These are phyloP conservation scores for Trogon surrucura DNA, from an alignment of 2,113 vertebrate genomes.

Conservation along the genomic window DNA sequence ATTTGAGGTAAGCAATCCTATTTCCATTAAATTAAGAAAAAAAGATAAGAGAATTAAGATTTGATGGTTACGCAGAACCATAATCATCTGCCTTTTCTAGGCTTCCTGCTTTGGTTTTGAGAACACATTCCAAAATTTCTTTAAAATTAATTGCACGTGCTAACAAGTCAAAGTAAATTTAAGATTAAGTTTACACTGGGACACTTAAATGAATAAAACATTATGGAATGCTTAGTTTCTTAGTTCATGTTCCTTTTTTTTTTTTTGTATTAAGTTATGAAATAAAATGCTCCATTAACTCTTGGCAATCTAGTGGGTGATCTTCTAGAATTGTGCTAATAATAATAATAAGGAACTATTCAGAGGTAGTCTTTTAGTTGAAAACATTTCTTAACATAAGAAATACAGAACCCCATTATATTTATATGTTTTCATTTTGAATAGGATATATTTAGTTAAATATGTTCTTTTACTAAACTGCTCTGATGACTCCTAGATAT, in stretches of 20 bases:
- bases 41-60: not conserved
- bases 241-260: not conserved
- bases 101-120: not conserved
- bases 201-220: not conserved
- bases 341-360: not conserved
- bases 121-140: not conserved
- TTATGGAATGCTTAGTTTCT: not conserved
- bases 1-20: not conserved
- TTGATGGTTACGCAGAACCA: not conserved
- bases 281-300: not conserved
- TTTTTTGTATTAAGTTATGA: not conserved
- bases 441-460: not conserved
- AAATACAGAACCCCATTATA: not conserved
- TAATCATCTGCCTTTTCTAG: not conserved
- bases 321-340: not conserved
- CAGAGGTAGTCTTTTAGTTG: not conserved
- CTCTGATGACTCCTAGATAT: not conserved
- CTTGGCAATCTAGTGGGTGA: not conserved
- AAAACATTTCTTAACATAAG: not conserved
- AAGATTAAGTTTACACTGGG: not conserved
- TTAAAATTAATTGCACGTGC: not conserved
- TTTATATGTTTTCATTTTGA: not conserved
- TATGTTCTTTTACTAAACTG: not conserved
- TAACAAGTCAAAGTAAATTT: not conserved
- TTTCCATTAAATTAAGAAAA: not conserved